These are phyloP conservation scores for Trilocha varians DNA, from an alignment of 2,888 invertebrate genomes.

Conservation along the genomic window DNA sequence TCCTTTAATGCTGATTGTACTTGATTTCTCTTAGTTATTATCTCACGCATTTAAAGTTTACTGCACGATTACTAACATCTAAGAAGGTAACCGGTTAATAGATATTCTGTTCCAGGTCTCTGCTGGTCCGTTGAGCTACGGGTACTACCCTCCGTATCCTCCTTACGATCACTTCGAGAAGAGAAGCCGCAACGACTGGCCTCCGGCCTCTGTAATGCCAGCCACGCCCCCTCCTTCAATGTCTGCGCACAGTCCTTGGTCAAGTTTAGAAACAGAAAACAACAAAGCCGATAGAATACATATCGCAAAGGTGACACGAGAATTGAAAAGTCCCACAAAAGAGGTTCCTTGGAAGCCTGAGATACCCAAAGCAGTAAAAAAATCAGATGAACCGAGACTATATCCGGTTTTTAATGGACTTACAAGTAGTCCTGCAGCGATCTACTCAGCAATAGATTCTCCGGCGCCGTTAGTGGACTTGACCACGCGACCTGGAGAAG, in stretches of 20 bases:
- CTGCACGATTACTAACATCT: conserved; percentile 40
- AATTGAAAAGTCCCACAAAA: conserved; percentile 16
- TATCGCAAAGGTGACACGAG: conserved; percentile 19
- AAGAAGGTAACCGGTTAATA: conserved; percentile 59
- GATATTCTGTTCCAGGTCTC: conserved; percentile 76
- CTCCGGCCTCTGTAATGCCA: conserved; percentile 42
- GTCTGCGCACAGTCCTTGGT: conserved; percentile 32
- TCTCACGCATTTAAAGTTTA: conserved; percentile 34
- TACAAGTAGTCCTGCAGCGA: conserved; percentile 23
- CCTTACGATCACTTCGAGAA: conserved; percentile 62
- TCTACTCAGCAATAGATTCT: conserved; percentile 40
- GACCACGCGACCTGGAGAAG: conserved; percentile 55
- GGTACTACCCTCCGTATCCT: conserved; percentile 77
- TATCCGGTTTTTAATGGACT: conserved; percentile 42
- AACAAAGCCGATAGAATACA: conserved; percentile 46
- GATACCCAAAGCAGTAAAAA: conserved; percentile 27
- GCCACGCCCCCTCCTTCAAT: conserved; percentile 33
- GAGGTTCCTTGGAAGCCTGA: conserved; percentile 34
- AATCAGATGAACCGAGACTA: conserved; percentile 32
- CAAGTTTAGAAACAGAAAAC: conserved; percentile 21
- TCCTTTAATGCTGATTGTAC: conserved; percentile 7
- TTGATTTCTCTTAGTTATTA: not conserved
- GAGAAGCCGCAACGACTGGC: conserved; percentile 49
- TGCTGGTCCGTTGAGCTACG: conserved; percentile 82
- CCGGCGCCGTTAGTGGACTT: conserved; percentile 43